Conservation (phyloP, 2,888 invertebrate species). For the Philopedon plagiatum region DNA sequence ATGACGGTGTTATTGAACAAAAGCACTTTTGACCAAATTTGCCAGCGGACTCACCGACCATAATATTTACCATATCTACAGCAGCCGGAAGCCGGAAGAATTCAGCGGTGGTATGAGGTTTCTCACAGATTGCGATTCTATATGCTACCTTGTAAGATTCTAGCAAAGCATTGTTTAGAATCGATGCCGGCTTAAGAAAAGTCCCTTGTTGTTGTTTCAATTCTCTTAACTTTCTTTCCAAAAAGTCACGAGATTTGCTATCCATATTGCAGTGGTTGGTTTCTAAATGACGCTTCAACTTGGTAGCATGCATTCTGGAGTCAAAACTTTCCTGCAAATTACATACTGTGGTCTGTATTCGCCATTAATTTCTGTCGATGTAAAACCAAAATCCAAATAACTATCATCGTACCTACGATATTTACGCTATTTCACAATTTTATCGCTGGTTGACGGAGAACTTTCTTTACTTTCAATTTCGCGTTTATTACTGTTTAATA, state of each 20-base stretch:
- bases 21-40: conserved; percentile 29
- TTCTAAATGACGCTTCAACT: not conserved
- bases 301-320: not conserved
- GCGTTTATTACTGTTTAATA: too few relatives aligned
- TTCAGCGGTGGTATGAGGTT: not conserved
- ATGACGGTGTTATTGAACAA: not conserved
- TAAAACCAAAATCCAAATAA: too few relatives aligned
- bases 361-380: not conserved
- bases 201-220: not conserved
- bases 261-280: not conserved
- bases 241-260: not conserved
- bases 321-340: not conserved
- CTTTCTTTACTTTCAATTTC: too few relatives aligned
- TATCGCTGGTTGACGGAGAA: too few relatives aligned
- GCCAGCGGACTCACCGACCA: not conserved
- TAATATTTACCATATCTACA: not conserved
- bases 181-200: not conserved
- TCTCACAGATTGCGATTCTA: not conserved
- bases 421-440: too few relatives aligned
- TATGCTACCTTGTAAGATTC: not conserved
- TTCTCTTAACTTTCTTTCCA: not conserved
- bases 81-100: not conserved
- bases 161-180: not conserved
- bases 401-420: too few relatives aligned
- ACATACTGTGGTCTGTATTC: not conserved